Evolutionary conservation across 2,888 invertebrate species (phyloP).

Genomic region (Psylliodes chrysocephalus): DNA sequence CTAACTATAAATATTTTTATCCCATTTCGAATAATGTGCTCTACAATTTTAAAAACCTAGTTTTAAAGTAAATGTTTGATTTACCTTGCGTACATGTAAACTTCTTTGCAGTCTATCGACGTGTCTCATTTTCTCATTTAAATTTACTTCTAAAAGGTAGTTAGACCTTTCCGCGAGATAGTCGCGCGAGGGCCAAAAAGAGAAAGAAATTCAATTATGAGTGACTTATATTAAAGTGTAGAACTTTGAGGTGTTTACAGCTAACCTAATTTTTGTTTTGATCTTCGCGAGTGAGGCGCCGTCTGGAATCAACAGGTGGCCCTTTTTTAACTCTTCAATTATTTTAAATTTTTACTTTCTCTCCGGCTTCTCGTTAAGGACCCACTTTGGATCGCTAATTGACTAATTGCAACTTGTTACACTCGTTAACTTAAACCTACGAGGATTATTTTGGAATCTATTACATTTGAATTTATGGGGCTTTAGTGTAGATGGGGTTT

Average conservation of each 20-base stretch:
- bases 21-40: no score
- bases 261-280: slow-evolving; percentile 62
- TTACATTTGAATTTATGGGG: slow-evolving; percentile 14
- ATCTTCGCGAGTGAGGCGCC: slow-evolving; percentile 21
- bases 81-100: no score
- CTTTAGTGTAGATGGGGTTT: background rate
- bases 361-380: slow-evolving; percentile 25
- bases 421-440: slow-evolving; percentile 22
- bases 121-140: background rate
- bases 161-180: background rate
- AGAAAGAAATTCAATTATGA: slow-evolving; percentile 56
- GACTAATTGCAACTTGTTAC: slow-evolving; percentile 30
- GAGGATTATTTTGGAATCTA: slow-evolving; percentile 22
- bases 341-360: slow-evolving; percentile 56
- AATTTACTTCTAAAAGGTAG: background rate
- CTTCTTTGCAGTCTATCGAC: no score
- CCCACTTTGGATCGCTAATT: slow-evolving; percentile 29
- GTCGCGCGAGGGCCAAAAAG: slow-evolving; percentile 42
- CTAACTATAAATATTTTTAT: no score
- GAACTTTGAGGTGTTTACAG: slow-evolving; percentile 61
- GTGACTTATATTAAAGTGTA: slow-evolving; percentile 58
- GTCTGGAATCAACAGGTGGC: slow-evolving; percentile 56
- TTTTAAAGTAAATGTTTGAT: no score
- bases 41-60: no score
- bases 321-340: slow-evolving; percentile 54